Conservation (phyloP, 2,797 vertebrate species). For the Phoxinus dragarum region DNA sequence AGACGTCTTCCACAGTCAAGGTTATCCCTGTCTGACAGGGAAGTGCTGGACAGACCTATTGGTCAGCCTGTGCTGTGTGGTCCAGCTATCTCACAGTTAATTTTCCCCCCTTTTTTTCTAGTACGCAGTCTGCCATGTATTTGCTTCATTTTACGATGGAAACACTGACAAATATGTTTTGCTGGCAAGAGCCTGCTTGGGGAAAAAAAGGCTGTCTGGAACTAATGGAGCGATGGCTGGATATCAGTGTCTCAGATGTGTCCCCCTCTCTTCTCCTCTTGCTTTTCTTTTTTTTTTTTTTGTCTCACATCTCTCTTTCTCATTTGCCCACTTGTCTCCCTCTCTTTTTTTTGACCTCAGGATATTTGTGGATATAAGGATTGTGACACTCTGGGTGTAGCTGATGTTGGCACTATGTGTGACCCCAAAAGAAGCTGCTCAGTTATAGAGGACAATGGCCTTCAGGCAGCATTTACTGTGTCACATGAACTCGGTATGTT, state of each 20-base stretch:
- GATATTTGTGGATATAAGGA: slow-evolving; percentile 92
- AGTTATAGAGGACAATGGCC: slow-evolving; percentile 92
- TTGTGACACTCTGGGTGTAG: slow-evolving; percentile 92
- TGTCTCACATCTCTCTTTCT: slow-evolving; percentile 33
- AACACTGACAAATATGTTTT: slow-evolving; percentile 71
- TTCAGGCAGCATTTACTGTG: slow-evolving; percentile 93
- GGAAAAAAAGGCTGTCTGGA: slow-evolving; percentile 60
- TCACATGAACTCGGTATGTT: slow-evolving; percentile 92
- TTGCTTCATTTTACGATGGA: slow-evolving; percentile 72
- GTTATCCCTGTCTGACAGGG: slow-evolving; percentile 19
- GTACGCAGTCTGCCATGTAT: slow-evolving; percentile 62
- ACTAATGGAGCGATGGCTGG: slow-evolving; percentile 64
- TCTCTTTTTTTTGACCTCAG: slow-evolving; percentile 69
- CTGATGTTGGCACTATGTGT: slow-evolving; percentile 94
- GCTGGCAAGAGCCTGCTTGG: slow-evolving; percentile 61
- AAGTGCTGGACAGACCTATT: slow-evolving; percentile 19
- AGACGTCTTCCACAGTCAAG: slow-evolving; percentile 35
- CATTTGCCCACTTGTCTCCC: slow-evolving; percentile 10
- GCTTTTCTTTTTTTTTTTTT: not conserved
- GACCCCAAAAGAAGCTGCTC: slow-evolving; percentile 96
- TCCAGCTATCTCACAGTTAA: slow-evolving; percentile 59
- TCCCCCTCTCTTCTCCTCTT: slow-evolving; percentile 52
- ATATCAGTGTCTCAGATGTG: slow-evolving; percentile 63
- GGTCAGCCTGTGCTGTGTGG: slow-evolving; percentile 25
- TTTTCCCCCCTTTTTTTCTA: slow-evolving; percentile 49